A percentile compares a stretch with the other conserved stretches of the same genome.
These are phyloP conservation scores for Brachionus rubens DNA, from an alignment of 1,140 invertebrate species.

Conservation along the genomic window DNA sequence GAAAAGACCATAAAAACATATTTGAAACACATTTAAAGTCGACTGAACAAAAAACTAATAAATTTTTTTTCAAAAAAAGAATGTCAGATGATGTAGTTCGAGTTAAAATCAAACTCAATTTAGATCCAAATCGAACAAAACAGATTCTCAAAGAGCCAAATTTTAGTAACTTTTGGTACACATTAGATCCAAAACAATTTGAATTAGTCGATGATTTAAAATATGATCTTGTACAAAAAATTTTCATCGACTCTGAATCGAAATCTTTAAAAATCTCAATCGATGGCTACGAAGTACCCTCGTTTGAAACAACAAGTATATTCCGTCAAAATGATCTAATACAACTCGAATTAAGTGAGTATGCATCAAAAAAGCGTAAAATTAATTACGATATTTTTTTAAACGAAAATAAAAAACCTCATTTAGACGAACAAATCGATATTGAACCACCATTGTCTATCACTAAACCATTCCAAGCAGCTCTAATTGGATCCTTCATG, in stretches of 20 bases:
- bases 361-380: slow-evolving; percentile 11
- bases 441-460: neutral
- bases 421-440: neutral
- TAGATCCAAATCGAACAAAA: neutral
- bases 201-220: slow-evolving; percentile 14
- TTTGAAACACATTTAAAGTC: too few species aligned
- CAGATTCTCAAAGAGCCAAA: neutral
- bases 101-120: neutral
- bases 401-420: slow-evolving; percentile 25
- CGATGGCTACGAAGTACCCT: slow-evolving; percentile 13
- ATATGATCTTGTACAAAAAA: neutral
- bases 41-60: too few species aligned
- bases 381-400: neutral
- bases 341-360: neutral
- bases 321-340: neutral
- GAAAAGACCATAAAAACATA: too few species aligned
- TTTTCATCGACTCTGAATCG: neutral
- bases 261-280: neutral
- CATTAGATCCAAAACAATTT: neutral
- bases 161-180: slow-evolving; percentile 30
- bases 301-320: slow-evolving; percentile 4
- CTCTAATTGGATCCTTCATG: slow-evolving; percentile 1
- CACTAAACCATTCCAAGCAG: neutral
- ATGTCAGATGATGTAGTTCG: neutral
- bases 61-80: too few species aligned